Percentiles rank a stretch among this genome's conserved stretches.
phyloP scores from a whole-genome alignment of 1,140 invertebrate species.

The Procambarus clarkii region DNA sequence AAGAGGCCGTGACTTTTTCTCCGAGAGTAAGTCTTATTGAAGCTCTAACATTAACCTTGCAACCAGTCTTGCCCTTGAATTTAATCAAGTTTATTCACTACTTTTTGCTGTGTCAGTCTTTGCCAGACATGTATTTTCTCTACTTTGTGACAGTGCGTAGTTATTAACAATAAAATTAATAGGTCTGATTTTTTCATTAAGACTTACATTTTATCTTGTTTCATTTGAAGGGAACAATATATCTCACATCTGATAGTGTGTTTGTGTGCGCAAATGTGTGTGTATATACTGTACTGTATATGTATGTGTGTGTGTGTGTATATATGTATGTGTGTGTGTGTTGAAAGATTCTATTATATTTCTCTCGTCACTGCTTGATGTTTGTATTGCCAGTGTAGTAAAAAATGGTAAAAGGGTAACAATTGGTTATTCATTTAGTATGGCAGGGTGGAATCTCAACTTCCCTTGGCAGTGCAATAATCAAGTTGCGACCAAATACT shows the following conservation, averaged over 20 bases:
- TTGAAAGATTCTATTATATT: not conserved
- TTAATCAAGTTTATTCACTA: not conserved
- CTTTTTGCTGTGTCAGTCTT: not conserved
- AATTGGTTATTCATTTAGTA: not conserved
- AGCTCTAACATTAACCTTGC: not conserved
- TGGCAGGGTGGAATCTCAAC: not conserved
- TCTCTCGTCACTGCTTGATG: not conserved
- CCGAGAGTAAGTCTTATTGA: not conserved
- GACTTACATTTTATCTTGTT: not conserved
- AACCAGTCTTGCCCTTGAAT: not conserved
- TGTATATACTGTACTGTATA: too few species aligned
- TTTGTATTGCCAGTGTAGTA: not conserved
- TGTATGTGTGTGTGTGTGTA: not conserved
- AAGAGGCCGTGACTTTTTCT: conserved; percentile 9
- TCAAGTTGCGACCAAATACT: not conserved
- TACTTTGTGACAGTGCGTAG: not conserved
- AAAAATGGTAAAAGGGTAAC: not conserved
- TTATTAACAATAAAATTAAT: not conserved
- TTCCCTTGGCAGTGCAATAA: not conserved
- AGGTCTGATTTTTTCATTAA: not conserved
- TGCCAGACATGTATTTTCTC: not conserved
- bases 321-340: too few species aligned
- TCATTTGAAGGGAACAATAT: not conserved
- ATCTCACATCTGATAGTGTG: not conserved
- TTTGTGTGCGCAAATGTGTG: too few species aligned